phyloP scores from a whole-genome alignment of 1,140 invertebrate genomes.

The Drosophila grimshawi region DNA sequence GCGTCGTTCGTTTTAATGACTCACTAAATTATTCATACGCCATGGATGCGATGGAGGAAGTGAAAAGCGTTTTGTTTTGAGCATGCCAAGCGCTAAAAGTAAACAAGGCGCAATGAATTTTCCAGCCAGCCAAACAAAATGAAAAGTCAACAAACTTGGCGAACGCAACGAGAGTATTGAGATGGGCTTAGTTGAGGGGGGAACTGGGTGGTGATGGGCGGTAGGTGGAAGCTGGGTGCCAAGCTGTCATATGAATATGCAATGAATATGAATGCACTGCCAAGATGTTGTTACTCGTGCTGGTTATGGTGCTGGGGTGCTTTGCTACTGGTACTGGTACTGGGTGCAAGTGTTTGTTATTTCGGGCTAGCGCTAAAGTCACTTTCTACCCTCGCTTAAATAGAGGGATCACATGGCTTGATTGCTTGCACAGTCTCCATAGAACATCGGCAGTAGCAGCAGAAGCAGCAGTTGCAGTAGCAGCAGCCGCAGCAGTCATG shows the following conservation, averaged over 20 bases:
- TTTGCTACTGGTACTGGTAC: conserved; percentile 15
- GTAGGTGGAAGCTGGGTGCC: conserved; percentile 12
- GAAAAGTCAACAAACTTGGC: conserved; percentile 82
- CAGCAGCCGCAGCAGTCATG: conserved; percentile 47
- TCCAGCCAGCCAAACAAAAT: conserved; percentile 79
- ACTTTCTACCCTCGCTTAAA: conserved; percentile 80
- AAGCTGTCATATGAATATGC: conserved; percentile 70
- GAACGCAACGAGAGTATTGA: conserved; percentile 18
- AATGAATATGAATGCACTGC: conserved; percentile 77
- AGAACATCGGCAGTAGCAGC: conserved; percentile 29
- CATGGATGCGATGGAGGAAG: conserved; percentile 61
- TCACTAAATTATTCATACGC: conserved; percentile 83
- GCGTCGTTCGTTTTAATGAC: conserved; percentile 67
- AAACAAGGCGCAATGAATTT: conserved; percentile 74
- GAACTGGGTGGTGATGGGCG: background rate
- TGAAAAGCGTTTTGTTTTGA: conserved; percentile 81
- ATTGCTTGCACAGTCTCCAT: conserved; percentile 74
- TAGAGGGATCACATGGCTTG: conserved; percentile 81
- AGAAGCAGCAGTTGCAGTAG: conserved; percentile 22
- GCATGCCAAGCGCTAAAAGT: conserved; percentile 79
- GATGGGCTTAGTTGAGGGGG: conserved; percentile 6
- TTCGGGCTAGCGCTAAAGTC: conserved; percentile 64
- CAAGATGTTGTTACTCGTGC: conserved; percentile 61
- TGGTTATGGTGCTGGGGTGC: conserved; percentile 24
- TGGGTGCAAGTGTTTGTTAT: conserved; percentile 41